phyloP scores from a whole-genome alignment of 2,888 invertebrate species.

The Trissonchulus latispiculum region DNA sequence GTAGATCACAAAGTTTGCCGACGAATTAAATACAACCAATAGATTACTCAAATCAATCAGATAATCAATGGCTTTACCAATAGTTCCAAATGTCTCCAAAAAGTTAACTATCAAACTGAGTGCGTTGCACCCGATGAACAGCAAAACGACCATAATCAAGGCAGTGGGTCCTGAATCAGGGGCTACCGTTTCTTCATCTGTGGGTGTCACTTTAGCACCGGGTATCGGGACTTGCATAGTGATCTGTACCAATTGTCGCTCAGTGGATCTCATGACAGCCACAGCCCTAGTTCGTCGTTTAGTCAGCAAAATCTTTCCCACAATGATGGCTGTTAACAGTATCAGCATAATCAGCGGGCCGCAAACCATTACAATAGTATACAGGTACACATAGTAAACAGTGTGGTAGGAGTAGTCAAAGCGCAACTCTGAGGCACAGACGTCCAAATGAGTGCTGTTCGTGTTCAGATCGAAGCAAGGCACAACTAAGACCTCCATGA shows the following conservation, averaged over 20 bases:
- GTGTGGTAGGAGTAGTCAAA: constrained; percentile 28
- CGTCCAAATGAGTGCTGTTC: constrained; percentile 31
- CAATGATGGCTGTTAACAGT: constrained; percentile 15
- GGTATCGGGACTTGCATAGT: not conserved
- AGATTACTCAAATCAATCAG: constrained; percentile 41
- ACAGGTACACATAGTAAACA: constrained; percentile 19
- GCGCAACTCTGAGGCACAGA: constrained; percentile 33
- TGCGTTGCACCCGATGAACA: constrained; percentile 41
- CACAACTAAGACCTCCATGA: constrained; percentile 36
- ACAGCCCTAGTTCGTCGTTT: not conserved
- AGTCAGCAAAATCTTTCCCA: not conserved
- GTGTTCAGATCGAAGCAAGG: constrained; percentile 37
- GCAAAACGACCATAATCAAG: constrained; percentile 35
- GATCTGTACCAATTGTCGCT: not conserved
- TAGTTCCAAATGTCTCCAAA: constrained; percentile 31
- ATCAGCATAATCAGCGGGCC: constrained; percentile 21
- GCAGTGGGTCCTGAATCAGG: not conserved
- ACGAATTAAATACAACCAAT: constrained; percentile 41
- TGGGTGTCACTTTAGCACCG: not conserved
- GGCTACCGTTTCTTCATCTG: not conserved
- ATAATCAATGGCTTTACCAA: constrained; percentile 35
- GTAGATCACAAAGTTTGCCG: constrained; percentile 42
- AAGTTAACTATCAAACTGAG: constrained; percentile 40
- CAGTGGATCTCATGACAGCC: not conserved
- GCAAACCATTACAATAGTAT: constrained; percentile 21